phyloP scores from a whole-genome alignment of 2,113 vertebrate species.

The Nannospalax galili region DNA sequence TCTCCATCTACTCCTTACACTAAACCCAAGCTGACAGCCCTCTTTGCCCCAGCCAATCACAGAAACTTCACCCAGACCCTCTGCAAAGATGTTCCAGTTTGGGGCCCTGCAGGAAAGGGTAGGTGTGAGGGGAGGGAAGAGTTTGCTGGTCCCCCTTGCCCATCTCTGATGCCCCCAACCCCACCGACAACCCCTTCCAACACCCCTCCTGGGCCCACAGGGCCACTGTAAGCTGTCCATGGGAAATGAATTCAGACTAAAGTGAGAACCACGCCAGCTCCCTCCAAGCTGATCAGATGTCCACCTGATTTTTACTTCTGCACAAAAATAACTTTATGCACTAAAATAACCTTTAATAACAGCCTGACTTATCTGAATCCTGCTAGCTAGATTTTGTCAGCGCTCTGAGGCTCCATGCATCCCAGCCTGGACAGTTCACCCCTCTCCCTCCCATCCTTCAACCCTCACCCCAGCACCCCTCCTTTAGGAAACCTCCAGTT shows the following conservation, averaged over 20 bases:
- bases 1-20: not conserved
- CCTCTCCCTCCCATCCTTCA: not conserved
- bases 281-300: not conserved
- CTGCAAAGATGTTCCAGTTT: not conserved
- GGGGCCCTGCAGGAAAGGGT: not conserved
- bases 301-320: not conserved
- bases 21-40: not conserved
- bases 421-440: not conserved
- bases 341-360: slow-evolving; percentile 3
- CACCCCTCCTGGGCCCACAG: not conserved
- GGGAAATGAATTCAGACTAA: not conserved
- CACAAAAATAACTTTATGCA: not conserved
- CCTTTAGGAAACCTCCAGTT: not conserved
- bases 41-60: not conserved
- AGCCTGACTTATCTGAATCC: not conserved
- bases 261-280: not conserved
- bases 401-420: not conserved
- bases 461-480: not conserved
- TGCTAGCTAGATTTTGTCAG: not conserved
- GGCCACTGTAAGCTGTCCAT: not conserved
- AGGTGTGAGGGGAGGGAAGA: not conserved
- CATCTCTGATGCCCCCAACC: not conserved
- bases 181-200: no score
- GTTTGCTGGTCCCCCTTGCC: not conserved
- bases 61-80: not conserved